Conservation (phyloP, 1,140 invertebrate species). For the Orchestia grillus region DNA sequence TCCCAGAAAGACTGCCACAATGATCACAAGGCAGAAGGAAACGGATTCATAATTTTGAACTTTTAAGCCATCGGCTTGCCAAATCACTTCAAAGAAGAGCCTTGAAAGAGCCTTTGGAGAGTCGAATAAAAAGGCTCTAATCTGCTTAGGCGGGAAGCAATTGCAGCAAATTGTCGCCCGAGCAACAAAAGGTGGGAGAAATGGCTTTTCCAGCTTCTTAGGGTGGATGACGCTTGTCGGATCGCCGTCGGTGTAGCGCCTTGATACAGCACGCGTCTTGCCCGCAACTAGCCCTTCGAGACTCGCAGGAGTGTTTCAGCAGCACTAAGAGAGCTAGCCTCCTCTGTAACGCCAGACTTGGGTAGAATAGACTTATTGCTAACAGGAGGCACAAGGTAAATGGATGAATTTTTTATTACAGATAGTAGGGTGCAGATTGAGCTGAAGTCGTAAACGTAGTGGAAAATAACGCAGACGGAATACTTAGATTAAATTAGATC, state of each 20-base stretch:
- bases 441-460: too few species aligned
- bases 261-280: too few species aligned
- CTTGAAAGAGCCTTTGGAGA: constrained; percentile 44
- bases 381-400: too few species aligned
- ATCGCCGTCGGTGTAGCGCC: neutral
- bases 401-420: too few species aligned
- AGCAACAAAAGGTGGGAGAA: neutral
- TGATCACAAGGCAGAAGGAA: neutral
- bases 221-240: neutral
- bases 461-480: too few species aligned
- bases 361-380: too few species aligned
- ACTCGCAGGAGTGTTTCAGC: too few species aligned
- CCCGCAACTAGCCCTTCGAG: too few species aligned
- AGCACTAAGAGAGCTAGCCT: too few species aligned
- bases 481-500: too few species aligned
- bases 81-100: constrained; percentile 36
- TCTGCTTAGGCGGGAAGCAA: constrained; percentile 31
- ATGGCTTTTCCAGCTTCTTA: neutral
- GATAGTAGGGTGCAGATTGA: too few species aligned
- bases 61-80: constrained; percentile 29
- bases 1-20: neutral
- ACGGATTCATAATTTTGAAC: constrained; percentile 13
- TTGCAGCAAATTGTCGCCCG: constrained; percentile 45
- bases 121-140: constrained; percentile 46
- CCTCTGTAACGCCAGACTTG: too few species aligned